These are phyloP conservation scores for Chrysotoxum bicinctum DNA, from an alignment of 2,888 invertebrate species.

Conservation along the genomic window DNA sequence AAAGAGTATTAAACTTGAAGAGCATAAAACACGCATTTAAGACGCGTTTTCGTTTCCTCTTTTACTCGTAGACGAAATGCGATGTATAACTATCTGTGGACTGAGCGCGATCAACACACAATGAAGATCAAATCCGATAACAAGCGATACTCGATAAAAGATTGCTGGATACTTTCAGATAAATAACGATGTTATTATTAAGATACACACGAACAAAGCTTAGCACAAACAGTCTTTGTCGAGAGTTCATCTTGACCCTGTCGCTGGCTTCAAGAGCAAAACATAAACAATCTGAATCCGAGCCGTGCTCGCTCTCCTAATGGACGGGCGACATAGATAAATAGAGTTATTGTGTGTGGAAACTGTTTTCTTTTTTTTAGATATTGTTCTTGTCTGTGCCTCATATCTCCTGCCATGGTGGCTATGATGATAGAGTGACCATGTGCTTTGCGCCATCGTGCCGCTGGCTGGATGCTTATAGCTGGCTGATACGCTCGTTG, in stretches of 20 bases:
- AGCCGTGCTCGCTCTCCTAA: conserved; percentile 62
- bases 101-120: conserved; percentile 52
- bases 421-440: conserved; percentile 61
- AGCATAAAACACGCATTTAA: conserved; percentile 48
- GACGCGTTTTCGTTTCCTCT: neutral
- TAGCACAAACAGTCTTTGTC: neutral
- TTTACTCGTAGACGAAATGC: neutral
- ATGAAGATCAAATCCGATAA: conserved; percentile 65
- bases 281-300: conserved; percentile 68
- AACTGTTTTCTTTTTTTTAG: conserved; percentile 38
- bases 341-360: conserved; percentile 72
- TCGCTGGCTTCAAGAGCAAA: conserved; percentile 57
- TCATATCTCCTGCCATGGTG: conserved; percentile 56
- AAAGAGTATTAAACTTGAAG: conserved; percentile 15
- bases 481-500: neutral
- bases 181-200: conserved; percentile 71
- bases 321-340: conserved; percentile 71
- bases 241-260: conserved; percentile 67
- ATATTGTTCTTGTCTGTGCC: conserved; percentile 55
- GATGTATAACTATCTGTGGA: neutral
- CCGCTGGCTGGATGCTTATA: neutral
- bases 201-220: conserved; percentile 32
- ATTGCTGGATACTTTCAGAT: conserved; percentile 66
- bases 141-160: conserved; percentile 66
- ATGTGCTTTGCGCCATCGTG: conserved; percentile 36